phyloP scores from a whole-genome alignment of 2,797 vertebrate genomes.

The Macropodus opercularis region DNA sequence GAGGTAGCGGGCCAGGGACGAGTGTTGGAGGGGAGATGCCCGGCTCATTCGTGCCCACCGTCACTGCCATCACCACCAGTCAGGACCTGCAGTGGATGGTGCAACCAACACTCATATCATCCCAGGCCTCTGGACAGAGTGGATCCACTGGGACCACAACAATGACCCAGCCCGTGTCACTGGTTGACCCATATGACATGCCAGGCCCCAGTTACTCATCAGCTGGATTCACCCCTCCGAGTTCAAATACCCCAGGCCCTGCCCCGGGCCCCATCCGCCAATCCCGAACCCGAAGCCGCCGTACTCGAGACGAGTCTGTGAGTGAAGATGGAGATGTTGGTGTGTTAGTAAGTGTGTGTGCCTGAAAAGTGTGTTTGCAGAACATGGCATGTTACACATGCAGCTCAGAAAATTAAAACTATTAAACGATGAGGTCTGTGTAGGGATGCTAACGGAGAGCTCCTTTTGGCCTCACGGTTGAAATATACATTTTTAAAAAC shows the following conservation, averaged over 20 bases:
- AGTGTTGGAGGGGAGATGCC: conserved; percentile 89
- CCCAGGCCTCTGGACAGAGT: conserved; percentile 91
- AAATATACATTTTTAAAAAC: conserved; percentile 13
- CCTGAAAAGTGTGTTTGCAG: conserved; percentile 60
- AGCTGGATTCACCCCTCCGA: conserved; percentile 75
- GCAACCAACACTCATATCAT: conserved; percentile 95
- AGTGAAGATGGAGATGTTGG: conserved; percentile 85
- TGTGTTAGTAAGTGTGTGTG: conserved; percentile 83
- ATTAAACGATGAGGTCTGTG: too few relatives aligned
- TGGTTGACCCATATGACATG: conserved; percentile 92
- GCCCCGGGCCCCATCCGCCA: conserved; percentile 73
- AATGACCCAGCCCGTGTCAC: conserved; percentile 82
- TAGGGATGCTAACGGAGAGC: too few relatives aligned
- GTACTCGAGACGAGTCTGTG: conserved; percentile 91
- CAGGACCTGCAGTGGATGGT: conserved; percentile 99
- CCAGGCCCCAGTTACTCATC: conserved; percentile 92
- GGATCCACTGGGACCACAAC: conserved; percentile 76
- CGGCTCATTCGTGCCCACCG: conserved; percentile 95
- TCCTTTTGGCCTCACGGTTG: too few relatives aligned
- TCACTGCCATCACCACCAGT: conserved; percentile 97
- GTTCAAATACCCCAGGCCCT: conserved; percentile 73
- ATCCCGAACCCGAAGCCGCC: conserved; percentile 85
- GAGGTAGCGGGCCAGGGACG: conserved; percentile 71
- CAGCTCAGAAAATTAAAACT: too few relatives aligned
- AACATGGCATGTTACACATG: conserved; percentile 38